phyloP scores from a whole-genome alignment of 2,797 vertebrate species.

The Tragopan temminckii region DNA sequence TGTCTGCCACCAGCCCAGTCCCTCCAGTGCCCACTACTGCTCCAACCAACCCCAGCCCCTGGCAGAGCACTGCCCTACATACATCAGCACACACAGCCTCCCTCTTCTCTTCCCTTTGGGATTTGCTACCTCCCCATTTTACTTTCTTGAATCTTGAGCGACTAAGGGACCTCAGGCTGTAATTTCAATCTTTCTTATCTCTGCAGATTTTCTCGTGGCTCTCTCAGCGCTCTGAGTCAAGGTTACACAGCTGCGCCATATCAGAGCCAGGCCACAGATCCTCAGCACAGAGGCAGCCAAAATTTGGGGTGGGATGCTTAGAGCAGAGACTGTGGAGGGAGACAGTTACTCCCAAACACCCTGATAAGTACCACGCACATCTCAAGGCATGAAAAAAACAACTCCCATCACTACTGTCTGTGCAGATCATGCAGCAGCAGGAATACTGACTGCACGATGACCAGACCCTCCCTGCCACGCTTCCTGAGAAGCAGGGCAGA shows the following conservation, averaged over 20 bases:
- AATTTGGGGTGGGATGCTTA: not conserved
- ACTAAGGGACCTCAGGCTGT: not conserved
- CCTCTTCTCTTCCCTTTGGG: not conserved
- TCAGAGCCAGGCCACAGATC: not conserved
- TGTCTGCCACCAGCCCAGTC: not conserved
- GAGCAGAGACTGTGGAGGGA: not conserved
- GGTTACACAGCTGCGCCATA: not conserved
- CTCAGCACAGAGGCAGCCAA: not conserved
- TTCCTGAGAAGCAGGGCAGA: not conserved
- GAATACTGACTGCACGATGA: not conserved
- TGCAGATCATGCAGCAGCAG: not conserved
- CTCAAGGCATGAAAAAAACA: not conserved
- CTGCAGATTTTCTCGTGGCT: not conserved
- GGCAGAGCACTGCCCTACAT: not conserved
- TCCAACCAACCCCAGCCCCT: fast-evolving
- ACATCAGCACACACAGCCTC: not conserved
- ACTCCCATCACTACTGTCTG: too few relatives aligned
- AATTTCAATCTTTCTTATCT: not conserved
- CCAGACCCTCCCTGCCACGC: not conserved
- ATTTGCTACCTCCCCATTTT: not conserved
- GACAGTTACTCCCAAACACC: not conserved
- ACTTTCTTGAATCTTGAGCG: not conserved
- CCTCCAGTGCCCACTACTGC: fast-evolving
- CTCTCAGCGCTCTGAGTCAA: not conserved
- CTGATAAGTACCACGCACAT: not conserved